Evolutionary conservation across 2,888 invertebrate genomes (phyloP).

Genomic region (Pheosia gnoma): DNA sequence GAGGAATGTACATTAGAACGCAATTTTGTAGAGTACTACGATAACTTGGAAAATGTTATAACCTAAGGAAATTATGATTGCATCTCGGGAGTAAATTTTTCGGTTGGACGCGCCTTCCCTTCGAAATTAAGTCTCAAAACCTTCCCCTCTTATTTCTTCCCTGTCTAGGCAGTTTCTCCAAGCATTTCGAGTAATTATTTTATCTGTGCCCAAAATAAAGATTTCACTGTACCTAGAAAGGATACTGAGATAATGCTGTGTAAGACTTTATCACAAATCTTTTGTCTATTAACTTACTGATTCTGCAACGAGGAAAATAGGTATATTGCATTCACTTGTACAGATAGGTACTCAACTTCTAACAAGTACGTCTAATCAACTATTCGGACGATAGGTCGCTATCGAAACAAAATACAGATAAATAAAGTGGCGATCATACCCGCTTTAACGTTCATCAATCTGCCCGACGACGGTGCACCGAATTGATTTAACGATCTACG

Average conservation of each 20-base stretch:
- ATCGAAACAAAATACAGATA: constrained; percentile 13
- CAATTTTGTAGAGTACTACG: constrained; percentile 16
- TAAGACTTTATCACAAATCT: not conserved
- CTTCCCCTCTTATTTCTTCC: constrained; percentile 23
- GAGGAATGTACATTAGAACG: constrained; percentile 12
- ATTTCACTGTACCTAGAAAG: constrained; percentile 29
- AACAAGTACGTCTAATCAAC: no score
- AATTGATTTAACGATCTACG: constrained; percentile 35
- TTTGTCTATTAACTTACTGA: no score
- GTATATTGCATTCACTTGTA: no score
- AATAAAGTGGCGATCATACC: constrained; percentile 25
- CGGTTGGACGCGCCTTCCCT: constrained; percentile 33
- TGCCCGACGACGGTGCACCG: constrained; percentile 30
- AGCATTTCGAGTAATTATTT: constrained; percentile 37
- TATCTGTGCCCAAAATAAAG: constrained; percentile 30
- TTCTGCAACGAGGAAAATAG: no score
- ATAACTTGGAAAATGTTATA: constrained; percentile 32
- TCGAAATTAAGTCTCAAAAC: constrained; percentile 26
- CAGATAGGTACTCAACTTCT: no score
- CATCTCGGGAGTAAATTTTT: constrained; percentile 36
- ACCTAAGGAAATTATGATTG: constrained; percentile 32
- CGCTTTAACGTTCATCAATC: constrained; percentile 35
- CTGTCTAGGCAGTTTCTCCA: constrained; percentile 30
- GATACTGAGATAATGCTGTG: constrained; percentile 19
- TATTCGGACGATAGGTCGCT: no score